Base-by-base conservation (phyloP, 2,113 vertebrate species). In the Marmota flaviventris region DNA sequence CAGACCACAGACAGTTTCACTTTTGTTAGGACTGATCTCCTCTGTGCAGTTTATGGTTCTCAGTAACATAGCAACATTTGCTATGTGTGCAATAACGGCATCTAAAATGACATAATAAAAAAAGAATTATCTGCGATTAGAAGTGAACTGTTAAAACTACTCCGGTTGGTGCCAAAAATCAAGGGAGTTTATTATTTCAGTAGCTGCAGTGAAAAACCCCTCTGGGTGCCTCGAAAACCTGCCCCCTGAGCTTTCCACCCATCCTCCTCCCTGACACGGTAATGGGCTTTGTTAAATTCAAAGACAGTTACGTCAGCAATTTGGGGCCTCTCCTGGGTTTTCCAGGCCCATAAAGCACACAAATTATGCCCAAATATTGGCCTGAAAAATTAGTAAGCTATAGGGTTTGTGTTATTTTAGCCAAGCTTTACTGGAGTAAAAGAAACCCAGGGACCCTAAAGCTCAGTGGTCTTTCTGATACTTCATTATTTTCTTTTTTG, bases 221-320 rank as follows among this genome's bases (percentile, higher is more conserved):
- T 98, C 98, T 98, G 98, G 98, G 98, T 98, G 97, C 98, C 98
- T 97, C 97, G 96, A 95, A 98, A 98, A 77, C 39, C 32, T 24
- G 13, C 78, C 92, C 96, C 72, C 32, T 85, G 96, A 95, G 98
- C 96, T 96, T 95, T 98, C 98, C 98, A 98, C 98, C 97, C 97
- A 98, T 96, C 98, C 98, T 98, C 98, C 97, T 98, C 98, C 97
- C 95, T 98, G 98, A 98, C 98, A 98, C 77, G 98, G 98, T 98
- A 99, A 99, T 98, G 98, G 98, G 98, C 98, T 99, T 99, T 99
- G 98, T 99, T 99, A 98, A 98, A 99, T 99, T 99, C 99, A 99
- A 99, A 99, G 99, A 99, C 99, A 98, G 98, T 99, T 99, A 99
- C 98, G 98, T 99, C 99, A 99, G 98, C 99, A 98, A 98, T 98